These are phyloP conservation scores for Garra rufa DNA, from an alignment of 2,113 vertebrate species.

Conservation along the genomic window DNA sequence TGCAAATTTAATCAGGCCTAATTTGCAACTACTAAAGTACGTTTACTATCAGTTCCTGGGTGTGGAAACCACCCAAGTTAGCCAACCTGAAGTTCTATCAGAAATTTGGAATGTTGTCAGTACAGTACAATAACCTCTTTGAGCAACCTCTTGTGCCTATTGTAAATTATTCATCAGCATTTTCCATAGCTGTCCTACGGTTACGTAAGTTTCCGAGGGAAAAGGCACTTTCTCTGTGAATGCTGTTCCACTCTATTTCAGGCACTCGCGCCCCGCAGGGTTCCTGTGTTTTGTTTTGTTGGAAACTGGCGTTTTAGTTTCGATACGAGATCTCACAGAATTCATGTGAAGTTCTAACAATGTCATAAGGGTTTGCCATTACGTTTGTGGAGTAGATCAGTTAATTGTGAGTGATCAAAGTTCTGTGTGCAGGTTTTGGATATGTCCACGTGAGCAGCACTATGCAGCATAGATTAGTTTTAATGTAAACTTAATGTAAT, in stretches of 20 bases:
- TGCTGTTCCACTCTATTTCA: conserved; percentile 1
- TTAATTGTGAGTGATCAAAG: background rate
- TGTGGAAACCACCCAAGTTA: background rate
- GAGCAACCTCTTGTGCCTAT: background rate
- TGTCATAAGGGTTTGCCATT: background rate
- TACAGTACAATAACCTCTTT: background rate
- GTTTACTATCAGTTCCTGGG: background rate
- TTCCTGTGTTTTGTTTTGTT: background rate
- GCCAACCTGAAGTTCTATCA: background rate
- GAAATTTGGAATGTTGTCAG: background rate
- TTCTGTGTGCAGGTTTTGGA: background rate
- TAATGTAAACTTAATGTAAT: background rate
- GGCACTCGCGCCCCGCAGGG: background rate
- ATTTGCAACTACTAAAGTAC: background rate
- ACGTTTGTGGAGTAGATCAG: background rate
- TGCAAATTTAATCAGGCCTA: background rate
- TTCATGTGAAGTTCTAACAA: background rate
- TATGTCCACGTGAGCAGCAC: background rate
- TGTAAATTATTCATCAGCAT: conserved; percentile 25
- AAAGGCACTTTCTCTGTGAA: conserved; percentile 3
- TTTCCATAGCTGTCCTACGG: conserved; percentile 6
- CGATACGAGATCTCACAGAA: background rate
- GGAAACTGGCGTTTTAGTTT: background rate
- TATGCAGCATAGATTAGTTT: background rate
- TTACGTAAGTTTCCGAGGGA: conserved; percentile 21